These are phyloP conservation scores for Pleuronectes platessa DNA, from an alignment of 2,113 vertebrate genomes.

Conservation along the genomic window DNA sequence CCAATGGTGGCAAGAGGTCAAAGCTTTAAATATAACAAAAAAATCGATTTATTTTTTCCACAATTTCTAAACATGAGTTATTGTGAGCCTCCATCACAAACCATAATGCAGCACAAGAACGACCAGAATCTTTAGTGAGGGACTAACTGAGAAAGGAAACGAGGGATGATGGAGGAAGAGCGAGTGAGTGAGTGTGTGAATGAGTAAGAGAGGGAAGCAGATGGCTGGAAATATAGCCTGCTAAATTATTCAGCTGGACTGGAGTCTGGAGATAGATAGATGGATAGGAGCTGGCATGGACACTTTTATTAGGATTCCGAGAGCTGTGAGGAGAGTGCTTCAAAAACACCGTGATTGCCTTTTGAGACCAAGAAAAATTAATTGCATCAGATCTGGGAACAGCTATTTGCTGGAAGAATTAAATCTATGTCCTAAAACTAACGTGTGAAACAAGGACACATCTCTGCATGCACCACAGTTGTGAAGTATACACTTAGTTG, in stretches of 20 bases:
- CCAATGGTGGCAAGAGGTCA: not conserved
- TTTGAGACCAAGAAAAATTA: constrained; percentile 63
- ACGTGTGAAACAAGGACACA: constrained; percentile 21
- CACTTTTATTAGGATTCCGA: constrained; percentile 71
- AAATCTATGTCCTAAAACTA: constrained; percentile 29
- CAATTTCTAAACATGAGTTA: not conserved
- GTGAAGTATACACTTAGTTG: not conserved
- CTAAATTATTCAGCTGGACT: constrained; percentile 79
- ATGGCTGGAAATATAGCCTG: constrained; percentile 79
- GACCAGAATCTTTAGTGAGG: constrained; percentile 9
- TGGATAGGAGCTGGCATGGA: constrained; percentile 71
- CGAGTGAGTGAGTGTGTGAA: constrained; percentile 24
- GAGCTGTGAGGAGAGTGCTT: constrained; percentile 65
- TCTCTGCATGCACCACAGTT: not conserved
- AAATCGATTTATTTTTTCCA: not conserved
- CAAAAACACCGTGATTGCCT: constrained; percentile 66
- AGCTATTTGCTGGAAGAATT: constrained; percentile 38
- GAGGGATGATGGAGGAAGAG: constrained; percentile 48
- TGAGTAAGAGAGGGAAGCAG: constrained; percentile 65
- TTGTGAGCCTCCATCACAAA: not conserved
- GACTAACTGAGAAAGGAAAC: constrained; percentile 3
- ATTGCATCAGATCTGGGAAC: constrained; percentile 58
- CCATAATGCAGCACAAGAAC: not conserved
- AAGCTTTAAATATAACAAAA: too few species aligned
- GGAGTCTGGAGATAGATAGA: constrained; percentile 76